Conservation (phyloP, 2,888 invertebrate genomes). For the Sminthurides aquaticus region DNA sequence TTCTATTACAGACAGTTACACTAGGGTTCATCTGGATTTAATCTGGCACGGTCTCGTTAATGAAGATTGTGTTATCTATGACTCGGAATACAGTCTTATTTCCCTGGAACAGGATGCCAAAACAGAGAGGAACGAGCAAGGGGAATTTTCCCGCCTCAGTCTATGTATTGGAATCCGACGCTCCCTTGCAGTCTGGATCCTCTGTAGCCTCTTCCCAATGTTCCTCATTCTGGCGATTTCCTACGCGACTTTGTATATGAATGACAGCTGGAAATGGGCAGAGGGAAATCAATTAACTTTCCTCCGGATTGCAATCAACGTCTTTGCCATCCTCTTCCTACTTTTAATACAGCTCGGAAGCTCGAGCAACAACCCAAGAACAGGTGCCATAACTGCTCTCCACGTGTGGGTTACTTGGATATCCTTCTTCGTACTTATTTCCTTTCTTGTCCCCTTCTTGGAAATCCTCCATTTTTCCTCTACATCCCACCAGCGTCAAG, state of each 20-base stretch:
- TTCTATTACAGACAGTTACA: conserved; percentile 31
- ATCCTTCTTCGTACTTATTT: conserved; percentile 21
- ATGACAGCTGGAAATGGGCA: not conserved
- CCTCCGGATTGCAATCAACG: conserved; percentile 30
- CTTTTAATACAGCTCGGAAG: conserved; percentile 31
- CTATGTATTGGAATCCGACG: conserved; percentile 30
- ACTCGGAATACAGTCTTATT: conserved; percentile 30
- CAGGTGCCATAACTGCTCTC: conserved; percentile 33
- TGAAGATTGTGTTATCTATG: conserved; percentile 25
- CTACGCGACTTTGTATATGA: conserved; percentile 32
- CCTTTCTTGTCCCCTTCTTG: conserved; percentile 16
- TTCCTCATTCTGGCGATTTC: conserved; percentile 27
- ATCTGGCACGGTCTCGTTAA: conserved; percentile 38
- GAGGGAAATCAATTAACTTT: conserved; percentile 23
- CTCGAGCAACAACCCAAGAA: conserved; percentile 25
- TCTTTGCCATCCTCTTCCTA: conserved; percentile 27
- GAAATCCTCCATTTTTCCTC: conserved; percentile 2
- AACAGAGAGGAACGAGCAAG: conserved; percentile 25
- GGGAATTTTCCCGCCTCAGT: conserved; percentile 30
- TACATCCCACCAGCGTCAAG: not conserved
- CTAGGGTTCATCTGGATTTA: conserved; percentile 30
- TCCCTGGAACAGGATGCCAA: conserved; percentile 26
- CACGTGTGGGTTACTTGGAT: conserved; percentile 35
- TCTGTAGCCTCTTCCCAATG: conserved; percentile 31
- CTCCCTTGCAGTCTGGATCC: conserved; percentile 26